Conservation (phyloP, 2,888 invertebrate species). For the Arenicola marina region DNA sequence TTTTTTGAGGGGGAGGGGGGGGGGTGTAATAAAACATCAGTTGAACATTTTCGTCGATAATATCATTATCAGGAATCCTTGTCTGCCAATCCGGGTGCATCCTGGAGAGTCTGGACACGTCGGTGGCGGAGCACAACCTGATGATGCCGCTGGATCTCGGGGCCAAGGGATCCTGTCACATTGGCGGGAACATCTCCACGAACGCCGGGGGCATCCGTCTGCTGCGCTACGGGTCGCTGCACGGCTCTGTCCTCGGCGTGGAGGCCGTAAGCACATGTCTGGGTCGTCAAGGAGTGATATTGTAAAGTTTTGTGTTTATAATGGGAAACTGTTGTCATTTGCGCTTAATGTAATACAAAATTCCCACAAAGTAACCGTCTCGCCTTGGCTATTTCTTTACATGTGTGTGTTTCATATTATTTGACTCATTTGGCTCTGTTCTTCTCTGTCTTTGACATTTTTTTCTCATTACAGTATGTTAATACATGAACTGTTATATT, state of each 20-base stretch:
- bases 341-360: too few relatives aligned
- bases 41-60: background rate
- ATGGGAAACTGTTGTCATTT: too few relatives aligned
- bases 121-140: slow-evolving; percentile 74
- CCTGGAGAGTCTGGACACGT: slow-evolving; percentile 80
- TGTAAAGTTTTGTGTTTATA: too few relatives aligned
- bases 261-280: slow-evolving; percentile 75
- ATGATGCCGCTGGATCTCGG: slow-evolving; percentile 97
- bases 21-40: background rate
- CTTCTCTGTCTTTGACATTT: too few relatives aligned
- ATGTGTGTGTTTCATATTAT: too few relatives aligned
- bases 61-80: slow-evolving; percentile 46
- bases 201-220: slow-evolving; percentile 95
- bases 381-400: too few relatives aligned
- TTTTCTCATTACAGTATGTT: too few relatives aligned
- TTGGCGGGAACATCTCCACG: slow-evolving; percentile 88
- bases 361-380: too few relatives aligned
- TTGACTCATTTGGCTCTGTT: too few relatives aligned
- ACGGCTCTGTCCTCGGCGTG: slow-evolving; percentile 86
- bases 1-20: too few relatives aligned
- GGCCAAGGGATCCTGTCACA: slow-evolving; percentile 76
- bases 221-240: slow-evolving; percentile 93
- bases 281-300: too few relatives aligned
- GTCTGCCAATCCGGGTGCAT: slow-evolving; percentile 92
- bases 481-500: too few relatives aligned